Percentiles rank a stretch among this genome's conserved stretches.
Conservation (phyloP, 2,113 vertebrate genomes). For the Rousettus leschenaultii region DNA sequence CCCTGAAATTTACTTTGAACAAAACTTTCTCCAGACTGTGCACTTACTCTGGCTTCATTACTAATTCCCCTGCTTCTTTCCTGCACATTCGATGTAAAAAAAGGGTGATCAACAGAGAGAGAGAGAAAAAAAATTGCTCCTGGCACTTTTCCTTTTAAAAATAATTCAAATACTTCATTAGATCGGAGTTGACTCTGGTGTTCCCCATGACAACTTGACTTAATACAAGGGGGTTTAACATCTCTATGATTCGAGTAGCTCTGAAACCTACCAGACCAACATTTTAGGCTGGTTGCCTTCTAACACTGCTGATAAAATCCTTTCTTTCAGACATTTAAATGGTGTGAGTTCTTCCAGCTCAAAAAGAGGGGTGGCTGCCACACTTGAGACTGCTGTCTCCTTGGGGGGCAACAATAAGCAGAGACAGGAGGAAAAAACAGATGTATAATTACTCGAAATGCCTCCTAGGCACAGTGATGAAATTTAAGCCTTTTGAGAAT, state of each 20-base stretch:
- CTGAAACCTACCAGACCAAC: background rate
- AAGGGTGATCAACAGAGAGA: background rate
- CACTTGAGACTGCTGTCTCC: background rate
- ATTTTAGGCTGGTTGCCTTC: background rate
- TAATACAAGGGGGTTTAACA: background rate
- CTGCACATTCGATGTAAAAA: background rate
- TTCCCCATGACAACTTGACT: background rate
- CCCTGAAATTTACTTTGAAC: constrained; percentile 53
- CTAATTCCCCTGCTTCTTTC: background rate
- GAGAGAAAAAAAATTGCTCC: constrained; percentile 45
- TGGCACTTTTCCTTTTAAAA: constrained; percentile 32
- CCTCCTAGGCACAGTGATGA: background rate
- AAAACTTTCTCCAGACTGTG: constrained; percentile 45
- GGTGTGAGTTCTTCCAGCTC: background rate
- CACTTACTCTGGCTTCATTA: background rate
- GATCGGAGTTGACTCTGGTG: background rate
- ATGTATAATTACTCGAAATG: background rate
- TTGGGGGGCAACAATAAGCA: background rate
- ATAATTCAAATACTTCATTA: constrained; percentile 47
- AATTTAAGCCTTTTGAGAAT: background rate
- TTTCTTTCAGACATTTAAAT: background rate
- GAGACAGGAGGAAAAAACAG: background rate
- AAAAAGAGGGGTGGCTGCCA: background rate
- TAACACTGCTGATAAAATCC: background rate
- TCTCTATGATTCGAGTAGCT: background rate